Percentiles rank a stretch among this genome's conserved stretches.
These are phyloP conservation scores for sheep (Ovis aries) DNA, from an alignment of 2,113 vertebrate genomes.

Conservation along the genomic window DNA sequence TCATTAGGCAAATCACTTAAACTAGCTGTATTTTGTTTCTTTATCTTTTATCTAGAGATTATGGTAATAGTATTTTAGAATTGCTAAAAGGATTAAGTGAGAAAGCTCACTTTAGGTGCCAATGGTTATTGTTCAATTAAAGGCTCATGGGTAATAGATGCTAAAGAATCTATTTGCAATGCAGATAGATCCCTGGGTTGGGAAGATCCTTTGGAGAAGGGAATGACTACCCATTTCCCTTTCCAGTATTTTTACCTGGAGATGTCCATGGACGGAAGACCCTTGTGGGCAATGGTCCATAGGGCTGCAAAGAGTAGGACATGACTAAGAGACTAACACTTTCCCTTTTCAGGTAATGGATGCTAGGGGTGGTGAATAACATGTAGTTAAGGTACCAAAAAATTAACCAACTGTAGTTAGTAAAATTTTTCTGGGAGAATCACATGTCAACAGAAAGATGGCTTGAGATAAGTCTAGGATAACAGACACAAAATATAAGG, in stretches of 20 bases:
- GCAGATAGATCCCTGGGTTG: neutral
- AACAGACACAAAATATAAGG: neutral
- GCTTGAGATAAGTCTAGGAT: neutral
- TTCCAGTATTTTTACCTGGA: neutral
- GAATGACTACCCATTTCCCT: neutral
- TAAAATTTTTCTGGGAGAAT: neutral
- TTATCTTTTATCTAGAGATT: neutral
- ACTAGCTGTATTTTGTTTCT: neutral
- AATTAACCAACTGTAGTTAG: neutral
- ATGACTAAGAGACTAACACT: neutral
- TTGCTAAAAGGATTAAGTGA: neutral
- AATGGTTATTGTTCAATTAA: neutral
- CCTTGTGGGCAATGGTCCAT: neutral
- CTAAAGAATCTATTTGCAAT: neutral
- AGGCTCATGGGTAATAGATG: neutral
- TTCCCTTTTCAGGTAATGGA: neutral
- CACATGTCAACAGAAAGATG: neutral
- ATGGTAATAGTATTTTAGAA: neutral
- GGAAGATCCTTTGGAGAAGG: neutral
- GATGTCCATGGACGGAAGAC: neutral
- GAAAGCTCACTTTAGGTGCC: neutral
- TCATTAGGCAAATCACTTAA: neutral
- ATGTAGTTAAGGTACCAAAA: neutral
- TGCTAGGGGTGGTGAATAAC: neutral
- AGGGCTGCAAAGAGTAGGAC: neutral